Evolutionary conservation across 23 tunicate genomes (phyloP), one percentile per base, ranked within the genome.

Genomic region (Styela plicata): DNA sequence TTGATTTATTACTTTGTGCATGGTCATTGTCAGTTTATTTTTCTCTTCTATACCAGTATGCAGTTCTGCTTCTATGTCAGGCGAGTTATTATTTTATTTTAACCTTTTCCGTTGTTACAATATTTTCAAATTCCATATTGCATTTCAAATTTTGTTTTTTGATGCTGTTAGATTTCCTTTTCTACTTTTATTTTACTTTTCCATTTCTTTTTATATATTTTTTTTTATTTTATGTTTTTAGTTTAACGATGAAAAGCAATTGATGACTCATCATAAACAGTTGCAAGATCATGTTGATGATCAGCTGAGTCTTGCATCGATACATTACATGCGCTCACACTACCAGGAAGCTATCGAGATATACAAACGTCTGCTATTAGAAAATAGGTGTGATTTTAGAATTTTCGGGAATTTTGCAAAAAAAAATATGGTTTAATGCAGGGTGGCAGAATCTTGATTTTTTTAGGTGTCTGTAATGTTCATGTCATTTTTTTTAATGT

Each of bases 311-410:
- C 82, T 96, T 20, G 99, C 99, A 52, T 89, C 99, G 2, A 96
- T 96, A 30, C 99, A 96, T 37, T 96, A 96, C 87, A 93, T 96
- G 94, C 96, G 99, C 36, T 89, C 99, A 19, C 99, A 96, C 74
- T 91, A 91, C 69, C 99, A 96, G 75, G 99, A 96, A 79, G 92
- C 99, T 0, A 93, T 93, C 68, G 99, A 96, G 64, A 87, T 96
- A 31, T 96, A 96, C 73, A 96, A 96, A 75, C 75, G 93, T 80
- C 87, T 93, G 20, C 69, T 93, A 31, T 69, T 93, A 32, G 98
- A 93, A 82, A 93, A 93, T 81, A 81, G 98, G 98, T 93, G 2
- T 26, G 77, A 33, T 63, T 65, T 65, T 44, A n/a, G n/a, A n/a
- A n/a, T n/a, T n/a, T n/a, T n/a, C n/a, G n/a, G n/a, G n/a, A n/a